These are phyloP conservation scores for Diplodus sargus DNA, from an alignment of 2,797 vertebrate genomes.

Conservation along the genomic window DNA sequence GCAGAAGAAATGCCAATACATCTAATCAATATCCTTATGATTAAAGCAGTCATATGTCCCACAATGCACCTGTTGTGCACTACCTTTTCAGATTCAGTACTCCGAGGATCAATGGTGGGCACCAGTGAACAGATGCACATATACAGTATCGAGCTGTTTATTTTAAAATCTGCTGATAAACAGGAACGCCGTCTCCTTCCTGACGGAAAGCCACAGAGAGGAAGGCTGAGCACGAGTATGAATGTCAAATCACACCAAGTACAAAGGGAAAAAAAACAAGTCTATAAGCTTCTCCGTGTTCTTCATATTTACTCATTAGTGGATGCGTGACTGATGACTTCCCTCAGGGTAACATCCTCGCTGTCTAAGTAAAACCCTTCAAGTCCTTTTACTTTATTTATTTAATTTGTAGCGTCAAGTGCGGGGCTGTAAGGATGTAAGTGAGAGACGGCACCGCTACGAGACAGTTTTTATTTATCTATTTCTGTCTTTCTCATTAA, in stretches of 20 bases:
- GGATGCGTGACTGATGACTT: constrained; percentile 44
- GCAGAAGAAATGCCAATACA: constrained; percentile 52
- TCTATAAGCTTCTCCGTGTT: constrained; percentile 18
- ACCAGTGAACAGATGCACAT: neutral
- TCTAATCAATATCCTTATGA: constrained; percentile 60
- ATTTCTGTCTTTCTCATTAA: constrained; percentile 1
- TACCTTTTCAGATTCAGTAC: neutral
- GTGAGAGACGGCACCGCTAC: constrained; percentile 20
- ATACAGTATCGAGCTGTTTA: neutral
- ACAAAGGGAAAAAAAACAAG: constrained; percentile 5
- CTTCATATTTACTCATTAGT: constrained; percentile 46
- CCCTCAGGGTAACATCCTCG: constrained; percentile 46
- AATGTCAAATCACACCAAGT: constrained; percentile 25
- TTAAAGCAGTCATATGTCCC: constrained; percentile 27
- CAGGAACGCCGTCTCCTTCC: constrained; percentile 26
- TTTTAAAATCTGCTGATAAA: constrained; percentile 37
- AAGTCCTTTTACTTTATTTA: constrained; percentile 38
- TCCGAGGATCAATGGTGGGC: constrained; percentile 22
- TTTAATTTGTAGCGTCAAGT: constrained; percentile 23
- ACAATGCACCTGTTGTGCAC: constrained; percentile 29
- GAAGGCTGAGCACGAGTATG: constrained; percentile 12
- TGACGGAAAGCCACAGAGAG: constrained; percentile 5
- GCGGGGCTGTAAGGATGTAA: constrained; percentile 19
- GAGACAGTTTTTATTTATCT: neutral
- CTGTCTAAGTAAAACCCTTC: constrained; percentile 48